A percentile compares a stretch with the other conserved stretches of the same genome.
These are phyloP conservation scores for Lithobates sylvaticus DNA, from an alignment of 2,797 vertebrate species.

Conservation along the genomic window DNA sequence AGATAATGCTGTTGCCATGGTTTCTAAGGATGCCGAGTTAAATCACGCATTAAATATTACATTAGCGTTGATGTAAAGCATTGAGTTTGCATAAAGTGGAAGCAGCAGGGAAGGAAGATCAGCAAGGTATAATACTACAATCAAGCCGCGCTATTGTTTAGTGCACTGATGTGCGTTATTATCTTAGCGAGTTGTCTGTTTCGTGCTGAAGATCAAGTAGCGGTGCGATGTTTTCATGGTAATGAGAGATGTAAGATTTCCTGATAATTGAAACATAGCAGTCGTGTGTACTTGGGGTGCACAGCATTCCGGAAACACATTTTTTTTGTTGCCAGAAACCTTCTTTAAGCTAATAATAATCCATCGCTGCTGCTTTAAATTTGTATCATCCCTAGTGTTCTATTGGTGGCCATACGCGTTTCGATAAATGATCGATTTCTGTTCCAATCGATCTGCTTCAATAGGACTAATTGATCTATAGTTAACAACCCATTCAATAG, in stretches of 20 bases:
- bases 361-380: too few species aligned
- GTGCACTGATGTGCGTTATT: constrained; percentile 39
- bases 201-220: neutral
- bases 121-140: constrained; percentile 41
- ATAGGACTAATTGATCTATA: too few species aligned
- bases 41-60: constrained; percentile 55
- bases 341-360: too few species aligned
- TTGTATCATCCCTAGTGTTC: too few species aligned
- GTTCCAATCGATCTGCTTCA: too few species aligned
- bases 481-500: too few species aligned
- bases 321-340: too few species aligned
- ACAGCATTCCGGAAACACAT: too few species aligned
- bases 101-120: constrained; percentile 36
- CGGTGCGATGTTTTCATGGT: neutral
- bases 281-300: too few species aligned
- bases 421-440: too few species aligned
- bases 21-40: constrained; percentile 34
- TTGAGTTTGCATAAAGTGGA: constrained; percentile 35
- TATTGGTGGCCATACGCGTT: too few species aligned
- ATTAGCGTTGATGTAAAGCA: constrained; percentile 43
- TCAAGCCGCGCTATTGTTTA: constrained; percentile 44
- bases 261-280: neutral
- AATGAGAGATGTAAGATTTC: neutral
- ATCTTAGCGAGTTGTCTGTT: constrained; percentile 16
- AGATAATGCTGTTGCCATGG: constrained; percentile 43